Evolutionary conservation across 2,797 vertebrate genomes (phyloP).

Genomic region (Sarcoramphus papa): DNA sequence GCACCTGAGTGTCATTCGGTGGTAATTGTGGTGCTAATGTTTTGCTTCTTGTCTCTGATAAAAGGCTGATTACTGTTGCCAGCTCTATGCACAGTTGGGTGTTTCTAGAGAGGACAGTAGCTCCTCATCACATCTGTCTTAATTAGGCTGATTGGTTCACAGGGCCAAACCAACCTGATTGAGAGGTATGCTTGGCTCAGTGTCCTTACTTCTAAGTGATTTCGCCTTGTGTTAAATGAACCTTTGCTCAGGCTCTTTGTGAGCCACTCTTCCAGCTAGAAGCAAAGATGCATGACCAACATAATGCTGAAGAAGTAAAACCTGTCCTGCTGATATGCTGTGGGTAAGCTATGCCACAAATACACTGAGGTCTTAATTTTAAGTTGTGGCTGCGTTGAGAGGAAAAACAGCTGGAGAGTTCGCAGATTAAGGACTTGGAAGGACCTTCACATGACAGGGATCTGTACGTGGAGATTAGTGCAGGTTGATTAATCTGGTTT

Average conservation of each 20-base stretch:
- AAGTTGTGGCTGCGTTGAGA: accelerated
- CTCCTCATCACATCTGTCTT: background rate
- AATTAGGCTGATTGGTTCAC: slow-evolving; percentile 1
- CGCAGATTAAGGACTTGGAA: background rate
- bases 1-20: background rate
- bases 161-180: background rate
- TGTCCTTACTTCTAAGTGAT: background rate
- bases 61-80: background rate
- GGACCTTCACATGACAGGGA: background rate
- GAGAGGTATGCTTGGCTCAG: background rate
- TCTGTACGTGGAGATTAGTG: background rate
- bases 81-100: background rate
- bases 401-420: background rate
- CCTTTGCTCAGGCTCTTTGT: background rate
- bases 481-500: background rate
- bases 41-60: background rate
- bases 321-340: background rate
- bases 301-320: background rate
- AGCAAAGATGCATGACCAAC: background rate
- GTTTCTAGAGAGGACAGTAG: background rate
- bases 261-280: background rate
- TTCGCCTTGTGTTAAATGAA: background rate
- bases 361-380: background rate
- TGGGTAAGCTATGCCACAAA: background rate
- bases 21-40: background rate